Base-by-base conservation (phyloP, 2,888 invertebrate genomes). In the Nebria salina region DNA sequence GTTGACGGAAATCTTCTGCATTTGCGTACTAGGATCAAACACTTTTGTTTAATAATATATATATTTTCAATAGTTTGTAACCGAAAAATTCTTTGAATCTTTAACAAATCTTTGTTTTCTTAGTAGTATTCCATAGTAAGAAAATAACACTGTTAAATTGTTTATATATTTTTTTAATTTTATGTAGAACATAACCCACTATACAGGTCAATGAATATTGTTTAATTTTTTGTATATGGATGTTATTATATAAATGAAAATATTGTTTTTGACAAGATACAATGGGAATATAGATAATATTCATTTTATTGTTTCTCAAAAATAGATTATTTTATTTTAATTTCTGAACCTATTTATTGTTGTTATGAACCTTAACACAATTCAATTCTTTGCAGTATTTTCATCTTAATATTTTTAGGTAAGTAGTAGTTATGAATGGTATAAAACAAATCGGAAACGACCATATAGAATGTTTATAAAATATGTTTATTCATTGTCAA, bases 131-230 rank as follows among this genome's bases (percentile, higher is more conserved):
- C 54, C 54, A 54, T 54, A 54, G 54, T 54, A 54, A 54, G 13
- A 54, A 54, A 54, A 54, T 54, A 54, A 54, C 54, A 54, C 54
- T 54, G 54, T 54, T 54, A 54, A 54, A 54, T 54, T 54, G 54
- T 54, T 54, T 54, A 54, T 54, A 54, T 54, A 54, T 54, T 54
- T 54, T 54, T 54, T 54, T 54, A 54, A 54, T 54, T 54, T 54
- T 54, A 54, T 8, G 54, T 54, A 54, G 54, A 11, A 54, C 54
- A 54, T 54, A 54, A 54, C 54, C 54, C 54, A 54, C 54, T 54
- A 54, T 54, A 54, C 54, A 54, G 54, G 54, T 54, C 54, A 54
- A 54, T 54, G 13, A 5, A 54, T 54, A 54, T 54, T 54, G 54
- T 54, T 54, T 54, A 54, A 11, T 54, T 54, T 54, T 54, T 54